These are phyloP conservation scores for Erethizon dorsatum DNA, from an alignment of 2,797 vertebrate genomes.

Conservation along the genomic window DNA sequence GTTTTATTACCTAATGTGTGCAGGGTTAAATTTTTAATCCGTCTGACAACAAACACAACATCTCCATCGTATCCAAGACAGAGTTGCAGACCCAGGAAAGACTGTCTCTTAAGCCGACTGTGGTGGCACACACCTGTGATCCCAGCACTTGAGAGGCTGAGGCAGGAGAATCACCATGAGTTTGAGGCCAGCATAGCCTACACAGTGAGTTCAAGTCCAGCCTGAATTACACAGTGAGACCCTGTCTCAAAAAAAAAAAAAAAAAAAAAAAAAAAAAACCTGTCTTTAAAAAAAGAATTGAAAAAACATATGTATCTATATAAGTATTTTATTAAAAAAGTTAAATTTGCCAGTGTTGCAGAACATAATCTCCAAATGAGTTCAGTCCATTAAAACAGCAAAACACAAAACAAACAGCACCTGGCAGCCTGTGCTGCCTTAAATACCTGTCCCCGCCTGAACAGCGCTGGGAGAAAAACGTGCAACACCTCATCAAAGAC, in stretches of 20 bases:
- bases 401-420: not conserved
- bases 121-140: too few species aligned
- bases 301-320: not conserved
- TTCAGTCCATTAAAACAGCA: not conserved
- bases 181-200: too few species aligned
- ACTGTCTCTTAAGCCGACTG: not conserved
- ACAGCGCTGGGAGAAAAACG: not conserved
- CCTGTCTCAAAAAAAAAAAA: too few species aligned
- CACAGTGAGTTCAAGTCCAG: too few species aligned
- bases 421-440: not conserved
- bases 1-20: not conserved
- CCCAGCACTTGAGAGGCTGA: too few species aligned
- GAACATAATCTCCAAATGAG: not conserved
- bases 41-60: not conserved
- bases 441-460: not conserved
- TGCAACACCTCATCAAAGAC: not conserved
- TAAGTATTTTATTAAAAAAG: not conserved
- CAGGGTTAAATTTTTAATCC: not conserved
- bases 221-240: too few species aligned
- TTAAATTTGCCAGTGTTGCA: not conserved
- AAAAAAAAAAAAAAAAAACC: too few species aligned
- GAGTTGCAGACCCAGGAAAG: not conserved
- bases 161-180: too few species aligned
- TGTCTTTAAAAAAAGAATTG: too few species aligned
- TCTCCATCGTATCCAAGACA: not conserved